Evolutionary conservation across 2,113 vertebrate genomes (phyloP).

Genomic region (Illadopsis cleaveri): DNA sequence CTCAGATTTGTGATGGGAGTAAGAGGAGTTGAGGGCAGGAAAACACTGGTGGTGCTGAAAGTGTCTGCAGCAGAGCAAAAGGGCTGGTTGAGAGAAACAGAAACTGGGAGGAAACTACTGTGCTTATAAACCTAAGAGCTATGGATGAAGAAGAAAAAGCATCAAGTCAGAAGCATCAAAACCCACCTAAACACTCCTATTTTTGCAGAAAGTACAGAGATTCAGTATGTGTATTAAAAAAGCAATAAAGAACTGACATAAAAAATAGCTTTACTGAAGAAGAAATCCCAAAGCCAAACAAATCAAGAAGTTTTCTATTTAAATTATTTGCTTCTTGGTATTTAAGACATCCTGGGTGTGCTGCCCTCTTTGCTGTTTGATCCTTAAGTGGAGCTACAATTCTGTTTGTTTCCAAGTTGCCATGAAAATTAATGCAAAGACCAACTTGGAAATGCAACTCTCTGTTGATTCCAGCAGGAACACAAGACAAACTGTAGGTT

Average conservation of each 20-base stretch:
- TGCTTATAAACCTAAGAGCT: neutral
- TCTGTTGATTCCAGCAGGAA: neutral
- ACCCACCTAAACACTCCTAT: neutral
- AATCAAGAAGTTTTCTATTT: neutral
- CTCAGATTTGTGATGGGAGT: neutral
- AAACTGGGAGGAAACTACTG: neutral
- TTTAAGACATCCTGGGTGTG: neutral
- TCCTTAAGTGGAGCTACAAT: neutral
- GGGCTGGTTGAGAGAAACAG: neutral
- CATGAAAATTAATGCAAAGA: constrained; percentile 47
- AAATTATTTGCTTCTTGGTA: neutral
- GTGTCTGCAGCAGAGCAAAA: neutral
- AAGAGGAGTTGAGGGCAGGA: neutral
- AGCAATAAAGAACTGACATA: neutral
- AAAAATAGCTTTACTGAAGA: neutral
- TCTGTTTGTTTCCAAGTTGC: constrained; percentile 21
- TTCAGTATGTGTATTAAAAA: neutral
- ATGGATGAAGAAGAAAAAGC: neutral
- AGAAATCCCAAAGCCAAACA: neutral
- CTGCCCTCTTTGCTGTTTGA: neutral
- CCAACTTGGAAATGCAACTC: neutral
- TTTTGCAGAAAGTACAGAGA: neutral
- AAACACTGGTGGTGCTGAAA: neutral
- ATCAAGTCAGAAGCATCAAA: neutral
- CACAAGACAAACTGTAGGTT: neutral